Evolutionary conservation across 2,888 invertebrate genomes (phyloP).

Genomic region (Parapristionchus giblindavisi): DNA sequence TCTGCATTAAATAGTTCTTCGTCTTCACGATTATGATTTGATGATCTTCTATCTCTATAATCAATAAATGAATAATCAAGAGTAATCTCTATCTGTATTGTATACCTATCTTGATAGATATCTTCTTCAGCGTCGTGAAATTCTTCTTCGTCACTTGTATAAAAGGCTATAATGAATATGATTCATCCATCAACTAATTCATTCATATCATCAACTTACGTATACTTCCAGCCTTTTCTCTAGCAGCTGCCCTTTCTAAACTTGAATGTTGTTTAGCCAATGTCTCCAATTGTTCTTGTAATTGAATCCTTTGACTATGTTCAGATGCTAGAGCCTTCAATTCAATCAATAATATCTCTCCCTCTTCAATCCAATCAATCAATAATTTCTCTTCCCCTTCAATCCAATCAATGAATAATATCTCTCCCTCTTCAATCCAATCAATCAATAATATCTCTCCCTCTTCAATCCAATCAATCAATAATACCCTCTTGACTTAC

Average conservation of each 20-base stretch:
- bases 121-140: constrained; percentile 77
- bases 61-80: too few species aligned
- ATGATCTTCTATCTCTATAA: too few species aligned
- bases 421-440: background rate
- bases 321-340: constrained; percentile 70
- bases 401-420: background rate
- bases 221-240: constrained; percentile 12
- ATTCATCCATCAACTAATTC: background rate
- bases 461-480: background rate
- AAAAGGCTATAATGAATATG: constrained; percentile 7
- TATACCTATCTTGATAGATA: constrained; percentile 19
- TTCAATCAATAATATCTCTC: background rate
- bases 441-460: background rate
- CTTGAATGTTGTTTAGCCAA: constrained; percentile 95
- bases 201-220: background rate
- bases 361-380: background rate
- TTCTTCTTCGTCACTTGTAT: constrained; percentile 74
- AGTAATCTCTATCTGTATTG: background rate
- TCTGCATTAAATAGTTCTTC: constrained; percentile 25
- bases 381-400: background rate
- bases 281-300: constrained; percentile 96
- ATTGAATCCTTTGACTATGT: constrained; percentile 87
- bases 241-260: constrained; percentile 82
- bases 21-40: constrained; percentile 3
- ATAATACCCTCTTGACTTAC: constrained; percentile 72